Base-by-base conservation (phyloP, 2,888 invertebrate genomes). In the Lepas anatifera region DNA sequence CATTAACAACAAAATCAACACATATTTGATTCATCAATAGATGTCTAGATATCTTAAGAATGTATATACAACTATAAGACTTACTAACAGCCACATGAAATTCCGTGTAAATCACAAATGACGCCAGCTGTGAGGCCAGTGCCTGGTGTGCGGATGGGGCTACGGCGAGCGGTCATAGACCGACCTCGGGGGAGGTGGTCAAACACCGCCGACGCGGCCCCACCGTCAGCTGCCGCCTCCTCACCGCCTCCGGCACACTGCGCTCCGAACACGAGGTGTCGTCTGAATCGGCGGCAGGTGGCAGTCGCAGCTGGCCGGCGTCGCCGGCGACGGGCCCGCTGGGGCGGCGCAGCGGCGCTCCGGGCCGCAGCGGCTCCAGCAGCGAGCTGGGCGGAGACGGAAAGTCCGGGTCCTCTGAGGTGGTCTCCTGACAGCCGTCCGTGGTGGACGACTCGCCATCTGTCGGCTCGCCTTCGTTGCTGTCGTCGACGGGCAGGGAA, bases 351-450 rank as follows among this genome's bases (percentile, higher is more conserved):
- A 35, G 32, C 58, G 35, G 18, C 13, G 13, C 52, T 27, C 52
- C 52, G 29, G 52, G 52, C 58, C 58, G 29, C 32, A 29, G 25
- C 37, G 39, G 37, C 39, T 66, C 64, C 64, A 66, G 37, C 64
- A 66, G 64, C n/a, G 64, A 66, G 39, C 64, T 66, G 11, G 64
- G 64, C 37, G 64, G 64, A 11, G 64, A 66, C 11, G 64, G 64
- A 8, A 66, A 39, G 64, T 66, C 64, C 25, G 64, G 64, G n/a
- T 66, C 64, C 1, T 37, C 39, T 8, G 64, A 66, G 11, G 37
- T n/a, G 39, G 64, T 22, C 13, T 58, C 58, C 0, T 22, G 58
- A 8, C 58, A 29, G 58, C 58, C 58, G 35, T 58, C 58, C 32
- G 32, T 35, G 4, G 58, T 58, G 32, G 58, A 58, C 18, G 58